Evolutionary conservation across 2,113 vertebrate species (phyloP).

Genomic region (Eupsittula cactorum): DNA sequence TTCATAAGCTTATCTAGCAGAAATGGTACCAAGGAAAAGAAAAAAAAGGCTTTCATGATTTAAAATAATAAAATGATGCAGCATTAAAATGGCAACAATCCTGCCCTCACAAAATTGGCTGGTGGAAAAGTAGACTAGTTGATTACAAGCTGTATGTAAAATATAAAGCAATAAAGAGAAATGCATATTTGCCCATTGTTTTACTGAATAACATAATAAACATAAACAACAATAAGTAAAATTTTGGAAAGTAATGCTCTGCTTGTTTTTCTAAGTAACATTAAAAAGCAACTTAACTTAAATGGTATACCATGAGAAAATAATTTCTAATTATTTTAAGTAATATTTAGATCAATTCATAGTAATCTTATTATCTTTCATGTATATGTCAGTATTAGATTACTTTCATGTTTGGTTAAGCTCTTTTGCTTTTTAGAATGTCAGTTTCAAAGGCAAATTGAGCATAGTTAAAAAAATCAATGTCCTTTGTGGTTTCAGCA

Average conservation of each 20-base stretch:
- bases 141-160: neutral
- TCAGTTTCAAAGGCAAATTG: constrained; percentile 87
- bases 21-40: neutral
- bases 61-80: neutral
- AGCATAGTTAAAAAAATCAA: constrained; percentile 79
- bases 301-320: constrained; percentile 78
- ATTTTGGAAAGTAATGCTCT: constrained; percentile 73
- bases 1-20: neutral
- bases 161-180: neutral
- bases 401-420: constrained; percentile 90
- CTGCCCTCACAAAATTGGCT: neutral
- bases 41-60: neutral
- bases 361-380: constrained; percentile 89
- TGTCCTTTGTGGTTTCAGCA: constrained; percentile 72
- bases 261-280: constrained; percentile 62
- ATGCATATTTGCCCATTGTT: constrained; percentile 43
- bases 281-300: constrained; percentile 68
- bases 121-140: neutral
- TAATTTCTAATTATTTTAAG: constrained; percentile 96
- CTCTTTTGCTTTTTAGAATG: constrained; percentile 84
- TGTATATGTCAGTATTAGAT: constrained; percentile 89
- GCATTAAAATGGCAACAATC: neutral
- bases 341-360: constrained; percentile 92
- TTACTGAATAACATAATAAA: constrained; percentile 72
- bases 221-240: constrained; percentile 62